Conservation (phyloP, 2,888 invertebrate species). For the Carpatolechia fugitivella region DNA sequence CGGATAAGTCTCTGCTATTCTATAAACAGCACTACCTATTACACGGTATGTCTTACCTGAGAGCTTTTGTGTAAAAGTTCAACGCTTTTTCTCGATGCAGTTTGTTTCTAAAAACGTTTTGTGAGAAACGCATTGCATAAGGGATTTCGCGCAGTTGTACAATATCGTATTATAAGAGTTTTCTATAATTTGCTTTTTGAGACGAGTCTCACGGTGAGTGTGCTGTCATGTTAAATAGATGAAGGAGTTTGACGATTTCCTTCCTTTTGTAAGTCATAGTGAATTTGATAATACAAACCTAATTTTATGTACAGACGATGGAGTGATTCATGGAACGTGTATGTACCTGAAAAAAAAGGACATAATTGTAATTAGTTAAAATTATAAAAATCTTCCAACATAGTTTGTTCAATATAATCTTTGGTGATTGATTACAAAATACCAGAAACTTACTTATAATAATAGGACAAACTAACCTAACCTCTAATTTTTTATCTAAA, state of each 20-base stretch:
- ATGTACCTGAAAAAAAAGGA: slow-evolving; percentile 34
- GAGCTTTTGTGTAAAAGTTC: slow-evolving; percentile 77
- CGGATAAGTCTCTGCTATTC: slow-evolving; percentile 66
- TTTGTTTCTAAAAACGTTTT: slow-evolving; percentile 65
- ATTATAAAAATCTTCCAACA: background rate
- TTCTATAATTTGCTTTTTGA: slow-evolving; percentile 32
- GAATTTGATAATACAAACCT: slow-evolving; percentile 13
- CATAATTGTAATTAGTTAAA: background rate
- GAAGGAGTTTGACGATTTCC: slow-evolving; percentile 11
- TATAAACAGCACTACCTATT: slow-evolving; percentile 71
- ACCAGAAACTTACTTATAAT: no score
- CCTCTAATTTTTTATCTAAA: background rate
- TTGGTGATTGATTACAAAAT: no score
- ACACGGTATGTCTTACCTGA: slow-evolving; percentile 71
- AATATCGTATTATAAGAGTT: slow-evolving; percentile 37
- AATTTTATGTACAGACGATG: slow-evolving; percentile 3
- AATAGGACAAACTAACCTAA: no score
- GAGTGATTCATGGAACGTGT: background rate
- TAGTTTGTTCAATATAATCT: no score
- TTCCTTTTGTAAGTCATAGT: background rate
- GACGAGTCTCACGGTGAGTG: slow-evolving; percentile 34
- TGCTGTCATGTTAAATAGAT: slow-evolving; percentile 7
- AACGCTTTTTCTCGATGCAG: slow-evolving; percentile 70
- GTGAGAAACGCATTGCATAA: slow-evolving; percentile 49
- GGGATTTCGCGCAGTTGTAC: slow-evolving; percentile 44